Base-by-base conservation (phyloP, 1,140 invertebrate species). In the Drosophila pseudoananassae region DNA sequence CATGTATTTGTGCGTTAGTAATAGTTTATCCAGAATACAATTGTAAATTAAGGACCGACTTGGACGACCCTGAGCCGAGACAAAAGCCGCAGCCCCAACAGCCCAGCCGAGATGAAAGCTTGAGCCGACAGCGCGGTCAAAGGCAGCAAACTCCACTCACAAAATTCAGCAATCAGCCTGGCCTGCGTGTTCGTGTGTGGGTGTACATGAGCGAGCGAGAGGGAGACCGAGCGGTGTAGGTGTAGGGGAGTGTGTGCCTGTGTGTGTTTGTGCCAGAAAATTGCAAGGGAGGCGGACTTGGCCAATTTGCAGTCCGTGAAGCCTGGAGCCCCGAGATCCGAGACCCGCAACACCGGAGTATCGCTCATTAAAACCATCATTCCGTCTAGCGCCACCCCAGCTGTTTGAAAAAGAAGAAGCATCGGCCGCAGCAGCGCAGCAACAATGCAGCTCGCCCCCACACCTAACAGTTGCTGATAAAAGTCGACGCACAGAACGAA, bases 11-110 rank as follows among this genome's bases (percentile, higher is more conserved):
- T 81, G 78, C 56, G 75, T 83, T 83, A 83, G 80, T 76, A 84
- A 83, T 83, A 83, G 80, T 83, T 83, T 83, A 84, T 82, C 77
- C 79, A 71, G 81, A 78, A 83, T 61, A 75, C 70, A 74, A 46
- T 46, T 20, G 43, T 46, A 46, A 69, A 75, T 78, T 64, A 69
- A 69, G 51, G 31, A 69, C 45, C 53, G 33, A 69, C 4, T 29
- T 29, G 15, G 27, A 33, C 50, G n/a, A 29, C 6, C 17, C 43
- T 3, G 3, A 29, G 1, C 25, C 45, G n/a, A 29, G n/a, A 66
- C 63, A 29, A 33, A 46, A 59, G 33, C 64, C 46, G 33, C 31
- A 10, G 20, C 27, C 43, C 65, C 40, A 7, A 55, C 14, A 10
- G 43, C 15, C 17, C 43, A 56, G n/a, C 15, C 23, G 14, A 10